Evolutionary conservation across 1,140 invertebrate species (phyloP).

Genomic region (Magallana angulata): DNA sequence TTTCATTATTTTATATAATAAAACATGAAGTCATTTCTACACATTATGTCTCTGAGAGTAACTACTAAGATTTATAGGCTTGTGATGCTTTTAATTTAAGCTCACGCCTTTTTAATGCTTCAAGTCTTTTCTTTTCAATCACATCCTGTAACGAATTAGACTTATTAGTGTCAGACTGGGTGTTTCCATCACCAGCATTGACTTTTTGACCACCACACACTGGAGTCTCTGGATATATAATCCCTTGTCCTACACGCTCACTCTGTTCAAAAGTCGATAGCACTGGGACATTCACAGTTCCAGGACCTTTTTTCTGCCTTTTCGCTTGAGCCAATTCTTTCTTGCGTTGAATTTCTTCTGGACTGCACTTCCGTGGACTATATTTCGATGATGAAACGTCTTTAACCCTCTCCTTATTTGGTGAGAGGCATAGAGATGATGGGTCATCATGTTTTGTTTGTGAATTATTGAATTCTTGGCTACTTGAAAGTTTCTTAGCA

Average conservation of each 20-base stretch:
- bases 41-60: too few species aligned
- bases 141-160: not conserved
- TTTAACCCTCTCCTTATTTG: not conserved
- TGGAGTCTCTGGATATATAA: not conserved
- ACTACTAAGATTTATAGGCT: not conserved
- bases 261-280: not conserved
- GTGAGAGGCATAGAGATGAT: not conserved
- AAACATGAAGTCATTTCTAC: too few species aligned
- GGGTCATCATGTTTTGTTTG: not conserved
- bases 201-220: not conserved
- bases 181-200: not conserved
- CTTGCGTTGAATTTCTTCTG: not conserved
- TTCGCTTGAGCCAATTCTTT: not conserved
- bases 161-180: not conserved
- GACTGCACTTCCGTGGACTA: conserved; percentile 8
- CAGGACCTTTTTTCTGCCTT: conserved; percentile 1
- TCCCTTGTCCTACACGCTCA: not conserved
- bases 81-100: not conserved
- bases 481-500: not conserved
- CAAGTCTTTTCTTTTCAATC: conserved; percentile 24
- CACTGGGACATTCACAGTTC: not conserved
- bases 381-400: not conserved
- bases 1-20: too few species aligned
- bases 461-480: not conserved
- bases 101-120: not conserved